A percentile compares a stretch with the other conserved stretches of the same genome.
Conservation (phyloP, 2,888 invertebrate genomes). For the Hecatera dysodea region DNA sequence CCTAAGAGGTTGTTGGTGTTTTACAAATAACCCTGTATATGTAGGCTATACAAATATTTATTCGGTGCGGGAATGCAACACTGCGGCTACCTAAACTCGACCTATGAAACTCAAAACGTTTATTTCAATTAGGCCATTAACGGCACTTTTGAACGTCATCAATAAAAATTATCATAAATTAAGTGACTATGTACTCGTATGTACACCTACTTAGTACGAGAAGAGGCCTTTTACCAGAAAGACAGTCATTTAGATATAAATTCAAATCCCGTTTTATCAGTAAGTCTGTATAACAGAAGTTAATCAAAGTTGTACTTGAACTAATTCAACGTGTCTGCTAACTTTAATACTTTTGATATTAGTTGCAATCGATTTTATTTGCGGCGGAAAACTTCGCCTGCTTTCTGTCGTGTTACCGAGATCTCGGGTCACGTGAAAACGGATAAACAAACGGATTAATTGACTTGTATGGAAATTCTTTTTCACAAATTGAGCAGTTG, state of each 20-base stretch:
- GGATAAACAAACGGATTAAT: conserved; percentile 26
- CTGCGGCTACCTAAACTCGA: no score
- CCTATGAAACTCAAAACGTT: no score
- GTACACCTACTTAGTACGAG: no score
- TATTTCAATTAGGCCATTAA: no score
- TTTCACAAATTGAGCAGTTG: conserved; percentile 23
- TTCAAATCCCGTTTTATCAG: conserved; percentile 37
- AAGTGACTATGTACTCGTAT: no score
- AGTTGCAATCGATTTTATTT: conserved; percentile 27
- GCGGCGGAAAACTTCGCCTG: conserved; percentile 16
- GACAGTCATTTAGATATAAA: conserved; percentile 21
- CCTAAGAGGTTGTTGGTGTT: no score
- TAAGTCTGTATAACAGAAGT: conserved; percentile 47
- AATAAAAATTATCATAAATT: no score
- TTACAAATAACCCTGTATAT: no score
- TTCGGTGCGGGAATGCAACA: no score
- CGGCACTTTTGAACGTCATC: no score
- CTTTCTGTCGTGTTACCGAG: conserved; percentile 3
- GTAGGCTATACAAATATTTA: no score
- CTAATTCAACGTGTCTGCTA: conserved; percentile 45
- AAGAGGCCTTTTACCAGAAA: not conserved
- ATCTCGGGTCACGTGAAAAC: conserved; percentile 15
- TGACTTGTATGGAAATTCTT: conserved; percentile 33
- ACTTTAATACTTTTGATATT: conserved; percentile 59
- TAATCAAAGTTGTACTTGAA: conserved; percentile 61